A percentile compares a stretch with the other conserved stretches of the same genome.
These are phyloP conservation scores for Clarias batrachus DNA, from an alignment of 2,113 vertebrate species.

Conservation along the genomic window DNA sequence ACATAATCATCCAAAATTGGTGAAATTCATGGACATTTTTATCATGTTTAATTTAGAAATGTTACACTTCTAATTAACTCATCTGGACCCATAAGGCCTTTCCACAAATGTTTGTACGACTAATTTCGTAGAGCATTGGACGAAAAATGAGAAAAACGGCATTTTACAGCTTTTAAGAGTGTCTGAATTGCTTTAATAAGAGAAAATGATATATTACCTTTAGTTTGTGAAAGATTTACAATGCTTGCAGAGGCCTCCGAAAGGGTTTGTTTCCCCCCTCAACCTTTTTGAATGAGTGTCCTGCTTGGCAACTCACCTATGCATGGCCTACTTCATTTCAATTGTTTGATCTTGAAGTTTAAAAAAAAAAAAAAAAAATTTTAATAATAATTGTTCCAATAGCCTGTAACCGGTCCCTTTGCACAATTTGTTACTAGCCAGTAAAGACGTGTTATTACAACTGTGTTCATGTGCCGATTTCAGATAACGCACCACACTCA, in stretches of 20 bases:
- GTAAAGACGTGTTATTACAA: not conserved
- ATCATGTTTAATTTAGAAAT: not conserved
- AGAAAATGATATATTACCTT: not conserved
- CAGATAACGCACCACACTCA: not conserved
- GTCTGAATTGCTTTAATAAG: not conserved
- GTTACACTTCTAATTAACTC: not conserved
- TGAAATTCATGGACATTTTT: slow-evolving; percentile 39
- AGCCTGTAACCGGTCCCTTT: not conserved
- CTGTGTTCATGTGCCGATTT: not conserved
- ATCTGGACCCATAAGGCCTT: not conserved
- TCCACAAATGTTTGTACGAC: not conserved
- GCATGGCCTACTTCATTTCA: slow-evolving; percentile 26
- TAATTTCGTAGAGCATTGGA: not conserved
- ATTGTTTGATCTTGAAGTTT: not conserved
- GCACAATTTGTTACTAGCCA: too few relatives aligned
- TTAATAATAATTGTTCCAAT: not conserved
- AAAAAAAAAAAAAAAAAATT: not conserved
- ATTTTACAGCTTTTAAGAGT: too few relatives aligned
- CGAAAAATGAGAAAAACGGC: not conserved
- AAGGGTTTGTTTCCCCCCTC: slow-evolving; percentile 14
- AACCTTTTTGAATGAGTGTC: not conserved
- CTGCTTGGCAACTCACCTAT: slow-evolving; percentile 17
- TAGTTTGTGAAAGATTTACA: not conserved
- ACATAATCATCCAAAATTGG: not conserved
- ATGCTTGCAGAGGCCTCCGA: slow-evolving; percentile 26